Base-by-base conservation (phyloP, 2,888 invertebrate genomes). In the Macrophya alboannulata region DNA sequence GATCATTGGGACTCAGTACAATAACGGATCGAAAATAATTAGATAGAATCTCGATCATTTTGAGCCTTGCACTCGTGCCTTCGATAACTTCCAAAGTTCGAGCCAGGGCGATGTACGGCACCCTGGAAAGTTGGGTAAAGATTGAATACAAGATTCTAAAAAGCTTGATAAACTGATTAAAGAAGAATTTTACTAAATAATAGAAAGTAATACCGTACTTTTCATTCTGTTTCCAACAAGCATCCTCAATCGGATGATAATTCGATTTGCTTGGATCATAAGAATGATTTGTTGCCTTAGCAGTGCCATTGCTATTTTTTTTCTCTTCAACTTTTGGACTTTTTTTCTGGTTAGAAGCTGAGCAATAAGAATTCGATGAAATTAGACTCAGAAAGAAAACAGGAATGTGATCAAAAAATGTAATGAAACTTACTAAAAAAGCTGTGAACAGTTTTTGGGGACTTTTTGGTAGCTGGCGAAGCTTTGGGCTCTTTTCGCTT, bases 11-110 rank as follows among this genome's bases (percentile, higher is more conserved):
- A 25, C 97, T 97, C 71, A 99, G 94, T 5, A 96, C 95, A 43
- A 99, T 97, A 17, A 99, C 98, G 0, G 99, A 99, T 25, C 98
- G 96, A 87, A 99, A 97, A 93, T 97, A 99, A 94, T 99, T 99
- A 90, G 97, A 96, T 72, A 99, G 94, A 81, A 97, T 97, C 92
- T 99, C 98, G 4, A 99, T 96, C 92, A 98, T 99, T 94, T 97
- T 98, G 84, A 99, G 95, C 51, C 99, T 96, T 4, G 97, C 97
- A 10, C 97, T 97, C 0, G 96, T 97, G 17, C 95, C 96, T 94
- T 99, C 99, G 85, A 99, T 98, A 85, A 96, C 95, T 92, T 98
- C 97, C 89, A 99, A 95, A 0, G 99, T 99, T 91, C 96, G 96
- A 0, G 99, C 97, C 71, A 99, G 94, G 0, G 99, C 99, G 87